Percentiles rank a stretch among this genome's conserved stretches.
phyloP scores from a whole-genome alignment of 1,140 invertebrate genomes.

The Leptonema lineaticorne region DNA sequence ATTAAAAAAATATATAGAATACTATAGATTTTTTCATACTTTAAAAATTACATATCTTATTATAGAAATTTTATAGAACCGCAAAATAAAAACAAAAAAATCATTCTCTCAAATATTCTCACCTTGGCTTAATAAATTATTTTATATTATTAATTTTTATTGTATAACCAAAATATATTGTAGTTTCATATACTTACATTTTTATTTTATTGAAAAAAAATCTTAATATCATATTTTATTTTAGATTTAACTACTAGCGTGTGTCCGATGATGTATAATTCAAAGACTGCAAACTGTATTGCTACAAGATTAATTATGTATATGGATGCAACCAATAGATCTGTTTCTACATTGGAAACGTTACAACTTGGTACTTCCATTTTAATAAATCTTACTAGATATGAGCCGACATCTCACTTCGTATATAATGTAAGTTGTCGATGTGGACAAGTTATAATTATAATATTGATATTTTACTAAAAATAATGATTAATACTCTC shows the following conservation, averaged over 20 bases:
- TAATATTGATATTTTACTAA: background rate
- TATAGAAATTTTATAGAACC: too few species aligned
- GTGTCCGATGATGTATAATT: conserved; percentile 53
- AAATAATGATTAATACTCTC: background rate
- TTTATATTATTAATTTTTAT: background rate
- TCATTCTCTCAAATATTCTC: too few species aligned
- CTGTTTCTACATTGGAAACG: conserved; percentile 57
- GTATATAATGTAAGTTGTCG: conserved; percentile 43
- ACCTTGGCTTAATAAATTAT: background rate
- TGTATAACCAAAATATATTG: background rate
- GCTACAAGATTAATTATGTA: conserved; percentile 51
- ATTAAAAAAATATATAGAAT: too few species aligned
- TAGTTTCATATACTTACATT: conserved; percentile 25
- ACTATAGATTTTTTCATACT: too few species aligned
- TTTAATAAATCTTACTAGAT: conserved; percentile 58
- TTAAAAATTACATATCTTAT: too few species aligned
- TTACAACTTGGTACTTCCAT: conserved; percentile 52
- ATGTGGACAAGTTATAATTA: too few species aligned
- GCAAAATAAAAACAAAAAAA: too few species aligned
- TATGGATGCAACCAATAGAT: conserved; percentile 56
- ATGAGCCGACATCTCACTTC: conserved; percentile 39
- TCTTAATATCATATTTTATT: too few species aligned
- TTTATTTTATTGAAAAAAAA: too few species aligned
- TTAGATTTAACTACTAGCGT: conserved; percentile 58
- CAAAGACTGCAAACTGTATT: conserved; percentile 48